Evolutionary conservation across 1,140 invertebrate species (phyloP), one percentile per base, ranked within the genome.

Genomic region (Cyclina sinensis): DNA sequence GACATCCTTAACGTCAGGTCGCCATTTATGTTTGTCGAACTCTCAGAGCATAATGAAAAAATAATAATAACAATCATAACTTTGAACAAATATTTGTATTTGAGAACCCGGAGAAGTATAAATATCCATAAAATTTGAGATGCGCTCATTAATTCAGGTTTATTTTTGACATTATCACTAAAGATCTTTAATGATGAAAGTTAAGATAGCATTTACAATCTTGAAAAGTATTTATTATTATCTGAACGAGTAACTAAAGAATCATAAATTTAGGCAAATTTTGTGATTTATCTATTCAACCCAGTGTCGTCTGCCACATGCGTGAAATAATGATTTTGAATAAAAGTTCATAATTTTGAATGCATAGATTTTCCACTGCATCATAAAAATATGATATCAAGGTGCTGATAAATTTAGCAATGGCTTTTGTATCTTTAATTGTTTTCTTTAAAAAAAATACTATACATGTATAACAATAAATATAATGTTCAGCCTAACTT

Each of bases 111-210:
- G 24, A 18, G 16, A 35, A 37, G 32, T 35, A 11, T n/a, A 70
- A 35, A 70, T 27, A 35, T 24, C 32, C 18, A 70, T 70, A 70
- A 70, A 70, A 70, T 70, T 70, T 37, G 65, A 70, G 65, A 70
- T 70, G 32, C 32, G 32, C 32, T 70, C 65, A 70, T 70, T 70
- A 70, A 70, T 70, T 70, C 65, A 70, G 65, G 18, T 35, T 70
- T 39, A 70, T 62, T 70, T 70, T 70, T 70, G 35, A 37, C 65
- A 37, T 1, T 70, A 70, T 70, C 32, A n/a, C n/a, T 70, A 37
- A 3, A 35, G 35, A 39, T 70, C 14, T 37, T 16, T 37, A 2
- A 37, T 65, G n/a, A 65, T 65, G 21, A 54, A 54, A 54, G 43
- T 54, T 54, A 11, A 18, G 21, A 54, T 54, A n/a, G 51, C 51